Base-by-base conservation (phyloP, 2,113 vertebrate genomes). In the Zosterops hypoxanthus region DNA sequence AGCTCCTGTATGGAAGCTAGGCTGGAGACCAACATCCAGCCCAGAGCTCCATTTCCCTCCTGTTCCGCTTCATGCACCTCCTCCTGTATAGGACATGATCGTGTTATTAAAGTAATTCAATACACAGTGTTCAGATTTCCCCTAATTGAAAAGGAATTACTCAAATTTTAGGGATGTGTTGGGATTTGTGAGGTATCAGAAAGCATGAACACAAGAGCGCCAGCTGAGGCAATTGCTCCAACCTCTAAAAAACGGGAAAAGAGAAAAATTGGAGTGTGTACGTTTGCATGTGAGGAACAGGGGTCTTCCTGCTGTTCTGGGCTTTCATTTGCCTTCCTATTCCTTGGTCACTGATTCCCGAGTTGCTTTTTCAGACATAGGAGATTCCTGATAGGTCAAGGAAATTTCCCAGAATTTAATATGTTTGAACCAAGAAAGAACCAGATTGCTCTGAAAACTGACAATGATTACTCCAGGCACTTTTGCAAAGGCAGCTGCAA, bases 211-310 rank as follows among this genome's bases (percentile, higher is more conserved):
- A 5, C 42, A 46, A 12, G 39, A 76, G 17, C 0, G 1, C 33
- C 31, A 56, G 28, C 17, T 66, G n/a, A 77, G 64, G 36, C 18
- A 53, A 34, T 57, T 0, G 1, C 6, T 90, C 25, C 33, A 50
- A 29, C 31, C 36, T 55, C 44, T 20, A 11, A 59, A 76, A 84
- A 49, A 7, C 2, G 33, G 50, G 29, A 61, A 57, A 57, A 12
- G 63, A 57, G 16, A 11, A 88, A 65, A 90, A 39, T 29, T 1
- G 7, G 53, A 64, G 31, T 17, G 15, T 3, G 0, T 31, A 26
- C 1, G 0, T 63, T 80, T 64, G n/a, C 1, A 0, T 0, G 0
- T 53, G 49, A 28, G 29, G 65, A 66, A 70, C 12, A 41, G 31
- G 31, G 72, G 20, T 33, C 63, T 71, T 84, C 60, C 56, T 84